Conservation (phyloP, 2,113 vertebrate species). For the Anseranas semipalmata region DNA sequence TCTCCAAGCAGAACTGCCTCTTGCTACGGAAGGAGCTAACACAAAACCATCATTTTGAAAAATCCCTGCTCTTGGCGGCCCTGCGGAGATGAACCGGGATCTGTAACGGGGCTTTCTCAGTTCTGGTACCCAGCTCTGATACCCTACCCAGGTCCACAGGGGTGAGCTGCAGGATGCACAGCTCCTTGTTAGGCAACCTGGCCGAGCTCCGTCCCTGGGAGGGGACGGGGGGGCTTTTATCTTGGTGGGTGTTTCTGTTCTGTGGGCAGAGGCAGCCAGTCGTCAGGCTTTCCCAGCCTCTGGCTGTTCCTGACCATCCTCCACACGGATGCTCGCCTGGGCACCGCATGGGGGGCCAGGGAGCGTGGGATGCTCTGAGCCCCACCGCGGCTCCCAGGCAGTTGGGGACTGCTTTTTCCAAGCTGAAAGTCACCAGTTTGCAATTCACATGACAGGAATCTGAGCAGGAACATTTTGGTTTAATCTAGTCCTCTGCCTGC, state of each 20-base stretch:
- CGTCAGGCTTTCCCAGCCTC: not conserved
- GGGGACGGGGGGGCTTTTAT: accelerated
- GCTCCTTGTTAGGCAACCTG: accelerated
- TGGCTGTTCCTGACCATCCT: not conserved
- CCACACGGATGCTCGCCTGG: accelerated
- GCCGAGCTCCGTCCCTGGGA: not conserved
- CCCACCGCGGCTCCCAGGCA: not conserved
- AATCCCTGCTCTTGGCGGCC: not conserved
- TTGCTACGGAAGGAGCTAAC: not conserved
- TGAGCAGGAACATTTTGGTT: not conserved
- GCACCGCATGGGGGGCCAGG: accelerated
- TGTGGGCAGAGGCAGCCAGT: not conserved
- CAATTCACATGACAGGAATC: not conserved
- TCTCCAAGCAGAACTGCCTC: not conserved
- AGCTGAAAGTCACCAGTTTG: not conserved
- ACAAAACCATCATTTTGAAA: not conserved
- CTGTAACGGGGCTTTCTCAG: accelerated
- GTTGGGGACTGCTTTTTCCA: not conserved
- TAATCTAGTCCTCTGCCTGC: not conserved
- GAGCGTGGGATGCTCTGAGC: not conserved
- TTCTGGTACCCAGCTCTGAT: not conserved
- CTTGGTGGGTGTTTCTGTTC: not conserved
- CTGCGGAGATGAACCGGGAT: not conserved
- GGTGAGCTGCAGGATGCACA: not conserved
- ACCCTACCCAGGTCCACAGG: not conserved